These are phyloP conservation scores for Leptopilina boulardi DNA, from an alignment of 1,140 invertebrate genomes.

Conservation along the genomic window DNA sequence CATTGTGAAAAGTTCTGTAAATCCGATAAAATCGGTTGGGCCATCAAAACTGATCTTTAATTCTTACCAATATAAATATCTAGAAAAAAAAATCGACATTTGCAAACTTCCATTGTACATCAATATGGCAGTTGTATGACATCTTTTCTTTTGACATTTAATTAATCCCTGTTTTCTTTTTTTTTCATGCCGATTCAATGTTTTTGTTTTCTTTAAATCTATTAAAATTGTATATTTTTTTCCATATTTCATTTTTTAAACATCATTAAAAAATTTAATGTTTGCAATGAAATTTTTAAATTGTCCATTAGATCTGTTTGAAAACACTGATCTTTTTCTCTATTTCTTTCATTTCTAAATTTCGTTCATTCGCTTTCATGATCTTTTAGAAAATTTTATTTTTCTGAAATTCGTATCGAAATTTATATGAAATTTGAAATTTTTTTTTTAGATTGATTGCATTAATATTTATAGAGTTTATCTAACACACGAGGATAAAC, in stretches of 20 bases:
- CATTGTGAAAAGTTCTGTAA: not conserved
- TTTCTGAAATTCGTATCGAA: not conserved
- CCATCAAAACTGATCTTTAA: constrained; percentile 16
- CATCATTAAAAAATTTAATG: not conserved
- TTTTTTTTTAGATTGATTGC: not conserved
- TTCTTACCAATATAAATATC: constrained; percentile 13
- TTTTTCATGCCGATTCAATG: not conserved
- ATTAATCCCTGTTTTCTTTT: constrained; percentile 5
- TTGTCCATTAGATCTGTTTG: not conserved
- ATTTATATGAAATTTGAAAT: not conserved
- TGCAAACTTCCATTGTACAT: constrained; percentile 16
- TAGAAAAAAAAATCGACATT: constrained; percentile 7
- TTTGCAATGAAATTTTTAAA: no score
- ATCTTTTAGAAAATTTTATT: no score
- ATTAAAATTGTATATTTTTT: not conserved
- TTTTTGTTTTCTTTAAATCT: not conserved
- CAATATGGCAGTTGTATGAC: constrained; percentile 29
- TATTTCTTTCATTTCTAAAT: not conserved
- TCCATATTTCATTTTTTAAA: not conserved
- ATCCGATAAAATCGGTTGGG: constrained; percentile 19
- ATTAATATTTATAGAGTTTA: not conserved
- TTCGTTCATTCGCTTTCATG: not conserved
- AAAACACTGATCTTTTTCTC: not conserved
- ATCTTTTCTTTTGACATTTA: not conserved
- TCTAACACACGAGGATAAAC: constrained; percentile 64